phyloP scores from a whole-genome alignment of 2,888 invertebrate species.

The Tubiluchus corallicola region DNA sequence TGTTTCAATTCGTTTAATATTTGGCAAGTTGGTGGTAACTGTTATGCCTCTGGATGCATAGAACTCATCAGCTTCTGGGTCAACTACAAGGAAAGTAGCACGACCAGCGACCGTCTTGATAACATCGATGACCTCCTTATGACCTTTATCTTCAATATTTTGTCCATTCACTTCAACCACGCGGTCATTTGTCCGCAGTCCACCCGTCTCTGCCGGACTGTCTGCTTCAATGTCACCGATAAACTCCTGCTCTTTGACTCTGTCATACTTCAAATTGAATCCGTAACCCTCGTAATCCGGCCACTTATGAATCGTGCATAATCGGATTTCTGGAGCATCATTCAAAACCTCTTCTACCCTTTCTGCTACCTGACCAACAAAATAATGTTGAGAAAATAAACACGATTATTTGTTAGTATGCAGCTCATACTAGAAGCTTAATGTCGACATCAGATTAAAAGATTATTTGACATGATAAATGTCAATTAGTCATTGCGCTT shows the following conservation, averaged over 20 bases:
- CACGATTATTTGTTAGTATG: no score
- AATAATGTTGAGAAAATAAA: no score
- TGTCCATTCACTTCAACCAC: not conserved
- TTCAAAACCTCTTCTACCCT: no score
- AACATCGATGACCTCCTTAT: not conserved
- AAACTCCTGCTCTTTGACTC: not conserved
- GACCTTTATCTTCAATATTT: not conserved
- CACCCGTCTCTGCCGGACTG: slow-evolving; percentile 1
- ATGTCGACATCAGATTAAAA: no score
- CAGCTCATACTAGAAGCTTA: no score
- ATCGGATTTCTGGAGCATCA: not conserved
- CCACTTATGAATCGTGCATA: not conserved
- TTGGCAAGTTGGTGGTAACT: not conserved
- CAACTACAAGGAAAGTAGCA: not conserved
- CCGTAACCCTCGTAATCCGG: not conserved
- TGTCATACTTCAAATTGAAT: not conserved
- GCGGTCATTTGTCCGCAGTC: not conserved
- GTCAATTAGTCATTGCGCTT: no score
- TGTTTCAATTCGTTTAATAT: not conserved
- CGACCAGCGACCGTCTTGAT: not conserved
- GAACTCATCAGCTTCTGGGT: not conserved
- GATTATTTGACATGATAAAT: no score
- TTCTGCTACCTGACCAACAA: no score
- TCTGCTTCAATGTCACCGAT: not conserved
- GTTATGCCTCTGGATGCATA: not conserved